Evolutionary conservation across 2,888 invertebrate species (phyloP).

Genomic region (Carabus problematicus): DNA sequence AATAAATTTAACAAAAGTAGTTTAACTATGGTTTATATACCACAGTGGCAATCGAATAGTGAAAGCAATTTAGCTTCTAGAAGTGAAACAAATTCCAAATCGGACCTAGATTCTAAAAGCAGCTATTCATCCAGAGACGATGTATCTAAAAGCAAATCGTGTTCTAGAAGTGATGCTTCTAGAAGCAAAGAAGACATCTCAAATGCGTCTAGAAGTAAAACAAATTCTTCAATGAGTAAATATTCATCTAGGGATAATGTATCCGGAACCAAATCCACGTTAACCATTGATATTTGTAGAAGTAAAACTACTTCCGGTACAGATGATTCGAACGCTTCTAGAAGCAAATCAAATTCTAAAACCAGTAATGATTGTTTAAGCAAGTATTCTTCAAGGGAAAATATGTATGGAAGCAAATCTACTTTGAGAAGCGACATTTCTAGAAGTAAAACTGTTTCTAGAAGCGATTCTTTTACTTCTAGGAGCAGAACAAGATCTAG

Average conservation of each 20-base stretch:
- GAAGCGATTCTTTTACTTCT: conserved; percentile 20
- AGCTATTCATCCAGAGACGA: conserved; percentile 36
- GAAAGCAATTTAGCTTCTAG: conserved; percentile 53
- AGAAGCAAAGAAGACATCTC: conserved; percentile 4
- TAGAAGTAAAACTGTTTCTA: conserved; percentile 42
- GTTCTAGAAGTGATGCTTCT: conserved; percentile 8
- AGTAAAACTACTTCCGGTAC: too few relatives aligned
- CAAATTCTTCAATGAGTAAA: not conserved
- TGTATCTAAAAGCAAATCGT: not conserved
- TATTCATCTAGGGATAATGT: too few relatives aligned
- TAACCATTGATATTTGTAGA: too few relatives aligned
- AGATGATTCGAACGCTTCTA: too few relatives aligned
- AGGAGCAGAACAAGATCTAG: conserved; percentile 38
- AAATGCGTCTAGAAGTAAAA: not conserved
- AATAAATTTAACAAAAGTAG: conserved; percentile 65
- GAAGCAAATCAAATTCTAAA: too few relatives aligned
- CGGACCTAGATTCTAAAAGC: conserved; percentile 40
- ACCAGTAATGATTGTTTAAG: too few relatives aligned
- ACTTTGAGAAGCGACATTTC: conserved; percentile 39
- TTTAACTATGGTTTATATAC: conserved; percentile 65
- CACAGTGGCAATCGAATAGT: conserved; percentile 60
- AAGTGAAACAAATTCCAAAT: not conserved
- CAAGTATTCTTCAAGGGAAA: too few relatives aligned
- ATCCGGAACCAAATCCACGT: too few relatives aligned
- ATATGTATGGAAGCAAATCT: too few relatives aligned